Percentiles rank a stretch among this genome's conserved stretches.
These are phyloP conservation scores for Anthoptus insignis DNA, from an alignment of 2,888 invertebrate genomes.

Conservation along the genomic window DNA sequence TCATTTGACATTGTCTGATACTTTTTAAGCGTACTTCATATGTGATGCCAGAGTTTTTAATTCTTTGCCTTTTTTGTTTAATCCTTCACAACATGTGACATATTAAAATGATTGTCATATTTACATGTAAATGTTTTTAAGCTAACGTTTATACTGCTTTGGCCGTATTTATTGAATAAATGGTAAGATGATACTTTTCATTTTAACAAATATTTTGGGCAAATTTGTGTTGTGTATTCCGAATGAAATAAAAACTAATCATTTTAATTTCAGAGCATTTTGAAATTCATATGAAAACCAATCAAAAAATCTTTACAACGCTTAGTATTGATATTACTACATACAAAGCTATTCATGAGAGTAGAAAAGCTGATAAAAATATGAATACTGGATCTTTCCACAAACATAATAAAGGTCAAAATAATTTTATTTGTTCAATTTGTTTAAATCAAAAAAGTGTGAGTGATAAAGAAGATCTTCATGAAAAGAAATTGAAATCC, in stretches of 20 bases:
- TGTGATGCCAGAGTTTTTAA: slow-evolving; percentile 3
- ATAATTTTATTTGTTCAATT: slow-evolving; percentile 66
- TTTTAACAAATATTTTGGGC: slow-evolving; percentile 5
- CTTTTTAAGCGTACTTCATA: not conserved
- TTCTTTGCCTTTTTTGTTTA: not conserved
- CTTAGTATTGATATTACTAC: slow-evolving; percentile 69
- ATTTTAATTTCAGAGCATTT: slow-evolving; percentile 21
- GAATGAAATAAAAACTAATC: not conserved
- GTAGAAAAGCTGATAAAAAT: slow-evolving; percentile 27
- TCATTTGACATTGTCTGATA: not conserved
- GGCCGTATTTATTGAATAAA: not conserved
- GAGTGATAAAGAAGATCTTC: slow-evolving; percentile 26
- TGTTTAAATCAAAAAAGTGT: slow-evolving; percentile 58
- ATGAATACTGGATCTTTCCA: slow-evolving; percentile 42
- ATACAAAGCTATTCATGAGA: slow-evolving; percentile 51
- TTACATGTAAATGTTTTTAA: not conserved
- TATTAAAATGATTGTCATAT: slow-evolving; percentile 11
- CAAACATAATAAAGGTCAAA: slow-evolving; percentile 45
- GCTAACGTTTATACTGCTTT: not conserved
- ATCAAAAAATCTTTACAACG: slow-evolving; percentile 53
- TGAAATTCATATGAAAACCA: slow-evolving; percentile 64
- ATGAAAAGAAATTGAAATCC: slow-evolving; percentile 51
- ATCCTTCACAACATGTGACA: not conserved
- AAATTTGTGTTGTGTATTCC: not conserved
- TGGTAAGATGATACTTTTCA: not conserved